Percentiles rank a stretch among this genome's conserved stretches.
Conservation (phyloP, 2,797 vertebrate genomes). For the Chrysocyon brachyurus region DNA sequence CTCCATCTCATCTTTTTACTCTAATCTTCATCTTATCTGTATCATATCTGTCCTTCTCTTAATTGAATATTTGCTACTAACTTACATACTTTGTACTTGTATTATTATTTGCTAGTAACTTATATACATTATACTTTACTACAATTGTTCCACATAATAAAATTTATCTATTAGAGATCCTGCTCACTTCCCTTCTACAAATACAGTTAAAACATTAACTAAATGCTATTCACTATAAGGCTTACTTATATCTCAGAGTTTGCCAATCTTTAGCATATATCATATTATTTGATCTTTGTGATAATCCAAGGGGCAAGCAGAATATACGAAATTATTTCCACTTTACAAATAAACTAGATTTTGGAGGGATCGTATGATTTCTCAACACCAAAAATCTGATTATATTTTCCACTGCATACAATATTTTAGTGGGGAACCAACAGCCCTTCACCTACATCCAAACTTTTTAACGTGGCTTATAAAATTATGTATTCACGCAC, state of each 20-base stretch:
- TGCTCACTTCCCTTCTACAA: not conserved
- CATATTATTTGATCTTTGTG: constrained; percentile 2
- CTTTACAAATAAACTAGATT: not conserved
- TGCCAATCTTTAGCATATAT: not conserved
- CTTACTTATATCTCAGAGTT: not conserved
- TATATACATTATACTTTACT: not conserved
- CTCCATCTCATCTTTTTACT: not conserved
- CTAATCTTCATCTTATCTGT: not conserved
- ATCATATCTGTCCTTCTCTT: not conserved
- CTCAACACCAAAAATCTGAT: not conserved
- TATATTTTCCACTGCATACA: not conserved
- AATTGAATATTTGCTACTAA: not conserved
- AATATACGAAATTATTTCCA: not conserved
- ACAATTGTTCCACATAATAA: too few relatives aligned
- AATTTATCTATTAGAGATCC: not conserved
- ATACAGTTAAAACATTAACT: not conserved
- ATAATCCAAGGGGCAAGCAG: not conserved
- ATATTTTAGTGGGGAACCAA: not conserved
- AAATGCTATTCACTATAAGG: not conserved
- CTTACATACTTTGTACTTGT: not conserved
- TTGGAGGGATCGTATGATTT: not conserved
- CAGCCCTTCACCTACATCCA: not conserved
- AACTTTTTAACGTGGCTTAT: not conserved
- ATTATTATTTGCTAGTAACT: not conserved
- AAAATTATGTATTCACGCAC: not conserved